Conservation (phyloP, 2,797 vertebrate genomes). For the Hafferia zeledoni region DNA sequence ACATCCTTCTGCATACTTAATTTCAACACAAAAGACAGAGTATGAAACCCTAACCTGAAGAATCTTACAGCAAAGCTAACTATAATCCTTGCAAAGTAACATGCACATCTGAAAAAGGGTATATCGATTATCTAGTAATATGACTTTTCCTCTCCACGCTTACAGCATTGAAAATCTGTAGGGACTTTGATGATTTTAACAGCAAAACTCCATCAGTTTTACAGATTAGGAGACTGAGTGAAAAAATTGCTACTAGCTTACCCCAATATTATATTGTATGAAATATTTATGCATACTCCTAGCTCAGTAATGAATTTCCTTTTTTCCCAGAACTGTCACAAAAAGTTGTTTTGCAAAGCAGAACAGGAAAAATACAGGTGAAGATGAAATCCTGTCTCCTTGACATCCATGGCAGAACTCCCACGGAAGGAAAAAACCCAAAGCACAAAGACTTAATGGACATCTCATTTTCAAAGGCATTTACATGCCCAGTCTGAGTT, state of each 20-base stretch:
- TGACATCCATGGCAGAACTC: not conserved
- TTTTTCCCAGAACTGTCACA: not conserved
- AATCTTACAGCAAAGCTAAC: not conserved
- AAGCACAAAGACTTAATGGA: not conserved
- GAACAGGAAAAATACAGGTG: not conserved
- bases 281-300: not conserved
- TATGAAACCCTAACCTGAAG: not conserved
- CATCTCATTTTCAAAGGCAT: conserved; percentile 2
- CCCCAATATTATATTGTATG: not conserved
- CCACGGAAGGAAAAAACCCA: not conserved
- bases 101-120: not conserved
- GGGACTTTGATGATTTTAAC: not conserved
- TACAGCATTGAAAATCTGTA: not conserved
- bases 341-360: not conserved
- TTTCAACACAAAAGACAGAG: not conserved
- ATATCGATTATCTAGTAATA: not conserved
- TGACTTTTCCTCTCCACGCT: not conserved
- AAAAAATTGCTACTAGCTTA: not conserved
- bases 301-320: not conserved
- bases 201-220: not conserved
- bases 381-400: not conserved
- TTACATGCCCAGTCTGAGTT: not conserved
- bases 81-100: not conserved
- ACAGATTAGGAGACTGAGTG: not conserved
- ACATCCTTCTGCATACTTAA: not conserved